These are phyloP conservation scores for Natator depressus DNA, from an alignment of 2,113 vertebrate species.

Conservation along the genomic window DNA sequence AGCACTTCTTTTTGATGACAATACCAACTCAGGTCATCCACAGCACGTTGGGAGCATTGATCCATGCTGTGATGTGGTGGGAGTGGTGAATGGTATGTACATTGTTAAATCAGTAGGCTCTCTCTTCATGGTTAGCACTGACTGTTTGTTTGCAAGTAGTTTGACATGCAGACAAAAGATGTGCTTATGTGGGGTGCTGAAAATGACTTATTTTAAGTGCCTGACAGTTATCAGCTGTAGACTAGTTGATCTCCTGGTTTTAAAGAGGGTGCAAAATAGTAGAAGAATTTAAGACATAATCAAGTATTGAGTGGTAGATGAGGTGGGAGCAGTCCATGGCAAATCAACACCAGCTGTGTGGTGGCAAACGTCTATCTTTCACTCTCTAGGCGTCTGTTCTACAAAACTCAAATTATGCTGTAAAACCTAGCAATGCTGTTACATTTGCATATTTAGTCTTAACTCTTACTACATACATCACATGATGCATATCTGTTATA, in stretches of 20 bases:
- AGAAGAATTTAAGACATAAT: background rate
- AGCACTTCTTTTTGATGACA: conserved; percentile 95
- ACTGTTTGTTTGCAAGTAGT: background rate
- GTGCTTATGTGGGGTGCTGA: background rate
- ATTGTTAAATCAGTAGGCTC: background rate
- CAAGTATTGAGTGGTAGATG: background rate
- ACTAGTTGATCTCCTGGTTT: background rate
- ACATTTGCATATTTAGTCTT: background rate
- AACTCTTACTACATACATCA: background rate
- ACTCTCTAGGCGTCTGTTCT: background rate
- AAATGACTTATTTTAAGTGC: background rate
- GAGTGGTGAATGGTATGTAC: conserved; percentile 92
- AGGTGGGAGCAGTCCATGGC: background rate
- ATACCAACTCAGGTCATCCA: conserved; percentile 88
- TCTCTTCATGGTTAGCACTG: background rate
- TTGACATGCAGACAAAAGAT: background rate
- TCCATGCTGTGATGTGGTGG: conserved; percentile 93
- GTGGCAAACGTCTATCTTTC: background rate
- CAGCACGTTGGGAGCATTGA: conserved; percentile 98
- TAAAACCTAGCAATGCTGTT: background rate
- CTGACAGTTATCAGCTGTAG: background rate
- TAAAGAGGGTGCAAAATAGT: background rate
- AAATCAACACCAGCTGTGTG: background rate
- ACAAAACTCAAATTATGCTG: background rate
- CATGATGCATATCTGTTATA: background rate